Evolutionary conservation across 2,797 vertebrate genomes (phyloP).

Genomic region (Pitangus sulphuratus): DNA sequence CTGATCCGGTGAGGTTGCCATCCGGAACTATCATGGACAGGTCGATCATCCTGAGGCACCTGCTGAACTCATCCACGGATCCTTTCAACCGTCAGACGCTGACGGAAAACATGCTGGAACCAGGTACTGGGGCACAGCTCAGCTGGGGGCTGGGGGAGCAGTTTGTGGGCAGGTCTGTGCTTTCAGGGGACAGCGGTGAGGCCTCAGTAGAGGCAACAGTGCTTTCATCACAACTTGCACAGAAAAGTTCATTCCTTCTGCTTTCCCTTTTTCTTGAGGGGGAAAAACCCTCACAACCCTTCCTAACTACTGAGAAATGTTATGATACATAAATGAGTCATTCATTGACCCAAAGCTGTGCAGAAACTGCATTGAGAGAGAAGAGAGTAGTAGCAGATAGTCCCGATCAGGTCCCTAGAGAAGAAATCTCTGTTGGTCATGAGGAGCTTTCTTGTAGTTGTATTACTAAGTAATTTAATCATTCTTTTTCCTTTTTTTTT

Average conservation of each 20-base stretch:
- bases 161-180: rapidly evolving
- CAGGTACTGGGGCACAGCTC: constrained; percentile 76
- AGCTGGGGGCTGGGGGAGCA: neutral
- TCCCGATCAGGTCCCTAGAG: neutral
- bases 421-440: rapidly evolving
- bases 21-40: constrained; percentile 98
- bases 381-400: neutral
- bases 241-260: neutral
- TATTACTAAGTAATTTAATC: neutral
- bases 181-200: rapidly evolving
- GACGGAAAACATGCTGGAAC: constrained; percentile 97
- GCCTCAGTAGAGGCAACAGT: neutral
- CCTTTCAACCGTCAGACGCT: constrained; percentile 97
- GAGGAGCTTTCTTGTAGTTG: neutral
- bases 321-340: neutral
- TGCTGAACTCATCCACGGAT: constrained; percentile 96
- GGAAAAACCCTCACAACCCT: too few relatives aligned
- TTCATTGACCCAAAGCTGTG: neutral
- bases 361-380: neutral
- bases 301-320: neutral
- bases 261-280: neutral
- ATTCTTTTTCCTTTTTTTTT: neutral
- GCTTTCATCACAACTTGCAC: neutral
- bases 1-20: constrained; percentile 93
- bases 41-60: constrained; percentile 94